Evolutionary conservation across 2,113 vertebrate species (phyloP), one percentile per base, ranked within the genome.

Genomic region (Dendrocopos noguchii): DNA sequence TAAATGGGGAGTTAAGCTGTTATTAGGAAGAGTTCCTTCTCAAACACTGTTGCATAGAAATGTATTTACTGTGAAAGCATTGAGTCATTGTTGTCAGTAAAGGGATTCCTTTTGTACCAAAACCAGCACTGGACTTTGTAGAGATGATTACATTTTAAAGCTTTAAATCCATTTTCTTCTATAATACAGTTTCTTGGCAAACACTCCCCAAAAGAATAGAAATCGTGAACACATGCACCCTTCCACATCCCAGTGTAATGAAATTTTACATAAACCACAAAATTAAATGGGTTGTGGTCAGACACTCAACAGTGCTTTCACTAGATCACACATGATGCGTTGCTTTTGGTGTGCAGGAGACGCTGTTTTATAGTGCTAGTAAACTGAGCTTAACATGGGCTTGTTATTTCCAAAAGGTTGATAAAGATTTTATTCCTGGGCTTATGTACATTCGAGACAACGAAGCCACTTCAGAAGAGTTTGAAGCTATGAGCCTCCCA

Each of bases 371-470:
- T n/a, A 29, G 36, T n/a, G 61, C 12, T 64, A 33, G 21, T 63
- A 68, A 90, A 73, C 18, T 64, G 60, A 36, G 27, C 74, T 64
- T 72, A 61, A 89, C 27, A 73, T 0, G 0, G 2, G 3, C 9
- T 92, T 52, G 46, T 90, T 84, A 10, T 75, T 96, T 91, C 70
- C 56, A 25, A 92, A 95, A 99, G 99, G 99, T 99, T 50, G 99
- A 99, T 97, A 99, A 99, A 94, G 99, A 99, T 96, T 99, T 99
- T 91, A 99, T 99, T 97, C 99, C 99, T 27, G 99, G 99, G 18
- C 97, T 99, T 87, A 99, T 99, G 99, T 99, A 99, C 92, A 99
- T 99, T 96, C 98, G 99, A 53, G 99, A 99, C 97, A 99, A 99
- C 0, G 99, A 99, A 96, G 99, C 99, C 47, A 98, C 99, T 29